These are phyloP conservation scores for Agonopterix arenella DNA, from an alignment of 2,888 invertebrate genomes.

Conservation along the genomic window DNA sequence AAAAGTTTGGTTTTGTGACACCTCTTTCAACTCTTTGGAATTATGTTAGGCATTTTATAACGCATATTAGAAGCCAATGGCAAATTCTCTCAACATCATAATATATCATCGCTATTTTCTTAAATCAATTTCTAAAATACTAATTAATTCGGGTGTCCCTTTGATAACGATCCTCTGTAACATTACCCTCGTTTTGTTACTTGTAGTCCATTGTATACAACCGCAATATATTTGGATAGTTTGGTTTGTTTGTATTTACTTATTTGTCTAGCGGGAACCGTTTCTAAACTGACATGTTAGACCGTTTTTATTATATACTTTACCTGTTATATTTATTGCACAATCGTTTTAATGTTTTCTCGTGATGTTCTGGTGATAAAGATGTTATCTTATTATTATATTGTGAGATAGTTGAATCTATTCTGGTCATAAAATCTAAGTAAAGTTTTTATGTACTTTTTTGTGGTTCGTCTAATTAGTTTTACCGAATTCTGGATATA, in stretches of 20 bases:
- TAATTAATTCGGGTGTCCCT: constrained; percentile 3
- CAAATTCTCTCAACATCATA: no score
- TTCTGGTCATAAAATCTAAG: neutral
- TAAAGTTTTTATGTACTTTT: neutral
- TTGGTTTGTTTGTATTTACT: constrained; percentile 34
- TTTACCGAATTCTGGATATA: neutral
- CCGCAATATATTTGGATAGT: constrained; percentile 23
- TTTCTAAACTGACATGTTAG: constrained; percentile 28
- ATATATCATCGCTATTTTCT: no score
- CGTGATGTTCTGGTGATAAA: constrained; percentile 16
- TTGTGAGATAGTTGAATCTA: constrained; percentile 12
- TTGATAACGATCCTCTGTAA: constrained; percentile 7
- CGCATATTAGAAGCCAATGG: no score
- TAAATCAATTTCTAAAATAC: constrained; percentile 5
- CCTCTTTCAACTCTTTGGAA: no score
- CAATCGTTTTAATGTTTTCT: constrained; percentile 15
- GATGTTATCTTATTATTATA: constrained; percentile 20
- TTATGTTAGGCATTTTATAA: no score
- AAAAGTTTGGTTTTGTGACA: no score
- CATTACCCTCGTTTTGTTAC: constrained; percentile 10
- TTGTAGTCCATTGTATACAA: constrained; percentile 16
- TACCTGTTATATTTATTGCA: constrained; percentile 15
- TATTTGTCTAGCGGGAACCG: constrained; percentile 37
- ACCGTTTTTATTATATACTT: constrained; percentile 28
- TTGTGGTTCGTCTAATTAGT: neutral